Evolutionary conservation across 2,888 invertebrate species (phyloP).

Genomic region (Sympetrum striolatum): DNA sequence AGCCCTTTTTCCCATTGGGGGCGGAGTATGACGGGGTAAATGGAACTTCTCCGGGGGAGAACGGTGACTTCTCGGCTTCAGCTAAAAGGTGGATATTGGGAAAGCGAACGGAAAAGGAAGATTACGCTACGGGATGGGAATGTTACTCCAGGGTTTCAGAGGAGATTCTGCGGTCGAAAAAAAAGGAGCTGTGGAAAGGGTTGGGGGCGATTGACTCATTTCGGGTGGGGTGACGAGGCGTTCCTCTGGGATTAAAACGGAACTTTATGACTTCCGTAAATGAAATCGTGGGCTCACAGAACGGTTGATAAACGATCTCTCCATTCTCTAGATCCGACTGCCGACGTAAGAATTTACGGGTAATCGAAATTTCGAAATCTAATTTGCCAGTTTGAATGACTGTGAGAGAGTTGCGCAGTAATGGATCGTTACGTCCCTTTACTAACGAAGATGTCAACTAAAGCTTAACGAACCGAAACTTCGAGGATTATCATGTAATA

Average conservation of each 20-base stretch:
- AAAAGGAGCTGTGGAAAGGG: not conserved
- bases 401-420: no score
- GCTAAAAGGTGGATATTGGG: conserved; percentile 25
- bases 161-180: not conserved
- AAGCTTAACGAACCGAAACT: no score
- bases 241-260: not conserved
- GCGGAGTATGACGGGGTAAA: conserved; percentile 26
- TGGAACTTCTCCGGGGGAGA: conserved; percentile 9
- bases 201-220: not conserved
- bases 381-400: no score
- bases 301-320: no score
- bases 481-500: no score
- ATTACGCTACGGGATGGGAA: conserved; percentile 33
- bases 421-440: no score
- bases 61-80: conserved; percentile 25
- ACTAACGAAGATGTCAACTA: no score
- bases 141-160: not conserved
- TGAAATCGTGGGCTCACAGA: no score
- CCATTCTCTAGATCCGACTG: no score
- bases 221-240: not conserved
- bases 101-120: conserved; percentile 22
- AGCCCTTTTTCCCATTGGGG: not conserved
- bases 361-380: no score
- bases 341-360: no score
- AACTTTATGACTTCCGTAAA: not conserved